These are phyloP conservation scores for Papilio protenor DNA, from an alignment of 2,888 invertebrate genomes.

Conservation along the genomic window DNA sequence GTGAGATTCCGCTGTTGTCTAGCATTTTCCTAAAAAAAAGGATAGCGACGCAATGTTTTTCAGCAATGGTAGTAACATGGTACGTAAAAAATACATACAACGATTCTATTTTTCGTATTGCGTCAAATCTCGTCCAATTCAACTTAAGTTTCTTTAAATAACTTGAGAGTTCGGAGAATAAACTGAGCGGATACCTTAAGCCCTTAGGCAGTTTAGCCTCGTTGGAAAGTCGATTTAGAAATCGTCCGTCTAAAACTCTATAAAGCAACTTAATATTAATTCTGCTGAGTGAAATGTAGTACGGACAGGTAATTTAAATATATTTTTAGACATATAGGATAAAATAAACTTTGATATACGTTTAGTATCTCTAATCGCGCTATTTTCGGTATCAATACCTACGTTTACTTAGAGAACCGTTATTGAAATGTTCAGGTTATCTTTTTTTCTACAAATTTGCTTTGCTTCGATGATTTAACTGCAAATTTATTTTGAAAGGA, in stretches of 20 bases:
- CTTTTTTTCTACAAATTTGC: background rate
- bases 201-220: constrained; percentile 1
- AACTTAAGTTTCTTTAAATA: background rate
- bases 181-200: background rate
- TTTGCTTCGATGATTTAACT: background rate
- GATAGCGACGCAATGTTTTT: too few species aligned
- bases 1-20: too few species aligned
- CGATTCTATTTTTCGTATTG: background rate
- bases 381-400: background rate
- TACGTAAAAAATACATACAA: too few species aligned
- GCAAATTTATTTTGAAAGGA: background rate
- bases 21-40: too few species aligned
- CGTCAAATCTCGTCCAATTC: background rate
- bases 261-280: background rate
- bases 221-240: constrained; percentile 2
- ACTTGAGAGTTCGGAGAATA: background rate
- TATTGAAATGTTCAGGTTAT: background rate
- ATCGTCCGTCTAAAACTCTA: constrained; percentile 6
- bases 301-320: background rate
- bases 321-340: background rate
- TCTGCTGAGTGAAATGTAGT: background rate
- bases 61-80: too few species aligned
- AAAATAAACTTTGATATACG: background rate
- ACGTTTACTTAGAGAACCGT: background rate
- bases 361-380: background rate